These are phyloP conservation scores for Mus minutoides DNA, from an alignment of 2,797 vertebrate species.

Conservation along the genomic window DNA sequence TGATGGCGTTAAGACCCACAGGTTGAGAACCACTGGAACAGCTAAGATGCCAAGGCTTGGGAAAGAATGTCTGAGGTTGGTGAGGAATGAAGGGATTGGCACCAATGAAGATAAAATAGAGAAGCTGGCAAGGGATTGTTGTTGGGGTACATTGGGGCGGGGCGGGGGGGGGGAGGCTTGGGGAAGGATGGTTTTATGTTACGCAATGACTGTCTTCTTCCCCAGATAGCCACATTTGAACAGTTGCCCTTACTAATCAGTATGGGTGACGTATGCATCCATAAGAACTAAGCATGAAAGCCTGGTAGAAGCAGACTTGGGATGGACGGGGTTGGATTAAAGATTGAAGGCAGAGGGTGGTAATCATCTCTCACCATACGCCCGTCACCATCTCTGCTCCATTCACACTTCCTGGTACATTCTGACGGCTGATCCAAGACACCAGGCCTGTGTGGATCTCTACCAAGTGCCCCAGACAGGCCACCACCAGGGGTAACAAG, in stretches of 20 bases:
- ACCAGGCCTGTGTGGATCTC: neutral
- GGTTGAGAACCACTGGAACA: neutral
- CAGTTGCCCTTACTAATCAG: neutral
- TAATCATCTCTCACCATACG: neutral
- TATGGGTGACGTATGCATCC: slow-evolving; percentile 7
- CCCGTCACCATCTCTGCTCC: neutral
- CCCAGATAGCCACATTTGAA: neutral
- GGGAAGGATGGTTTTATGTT: neutral
- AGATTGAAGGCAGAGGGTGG: neutral
- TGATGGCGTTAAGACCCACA: neutral
- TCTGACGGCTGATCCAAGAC: neutral
- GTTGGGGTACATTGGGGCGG: no score
- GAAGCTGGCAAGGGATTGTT: neutral
- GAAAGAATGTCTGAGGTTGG: neutral
- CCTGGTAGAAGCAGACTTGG: neutral
- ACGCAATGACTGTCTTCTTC: neutral
- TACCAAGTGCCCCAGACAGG: neutral
- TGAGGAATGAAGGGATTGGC: neutral
- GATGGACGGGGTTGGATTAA: neutral
- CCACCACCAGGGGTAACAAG: neutral
- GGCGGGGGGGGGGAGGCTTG: no score
- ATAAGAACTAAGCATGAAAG: neutral
- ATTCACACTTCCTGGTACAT: neutral
- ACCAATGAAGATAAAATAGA: neutral
- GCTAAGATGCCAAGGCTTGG: neutral